Conservation (phyloP, 37 sponge, comb jelly and placozoan genomes). For the Mnemiopsis leidyi region DNA sequence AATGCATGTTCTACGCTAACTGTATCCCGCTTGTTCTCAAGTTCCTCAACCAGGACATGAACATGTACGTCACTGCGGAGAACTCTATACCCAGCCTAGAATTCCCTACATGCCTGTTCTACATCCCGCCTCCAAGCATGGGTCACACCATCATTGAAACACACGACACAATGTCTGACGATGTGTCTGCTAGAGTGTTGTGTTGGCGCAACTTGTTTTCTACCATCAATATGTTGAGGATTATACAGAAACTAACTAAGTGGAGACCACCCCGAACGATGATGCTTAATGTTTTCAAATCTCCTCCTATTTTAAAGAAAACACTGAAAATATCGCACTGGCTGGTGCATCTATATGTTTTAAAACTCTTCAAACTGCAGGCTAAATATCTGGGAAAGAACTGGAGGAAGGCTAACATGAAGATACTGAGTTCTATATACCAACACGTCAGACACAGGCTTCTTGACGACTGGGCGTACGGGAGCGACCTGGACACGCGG, state of each 20-base stretch:
- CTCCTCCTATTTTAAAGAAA: conserved; percentile 92
- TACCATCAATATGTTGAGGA: conserved; percentile 86
- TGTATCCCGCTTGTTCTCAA: conserved; percentile 93
- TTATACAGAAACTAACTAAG: conserved; percentile 92
- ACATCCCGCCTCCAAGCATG: not conserved
- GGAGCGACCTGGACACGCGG: conserved; percentile 71
- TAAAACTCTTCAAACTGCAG: conserved; percentile 93
- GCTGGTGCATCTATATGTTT: conserved; percentile 82
- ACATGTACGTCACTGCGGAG: conserved; percentile 77
- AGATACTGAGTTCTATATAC: conserved; percentile 88
- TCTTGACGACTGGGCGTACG: conserved; percentile 97
- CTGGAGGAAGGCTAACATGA: conserved; percentile 93
- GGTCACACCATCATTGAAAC: not conserved
- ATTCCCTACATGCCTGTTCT: conserved; percentile 78
- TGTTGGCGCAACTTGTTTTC: conserved; percentile 92
- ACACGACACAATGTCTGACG: not conserved
- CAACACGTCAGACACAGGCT: conserved; percentile 88
- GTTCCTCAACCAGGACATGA: conserved; percentile 88
- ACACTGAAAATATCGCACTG: conserved; percentile 87
- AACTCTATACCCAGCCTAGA: conserved; percentile 76
- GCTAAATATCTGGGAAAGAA: conserved; percentile 86
- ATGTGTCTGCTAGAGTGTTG: not conserved
- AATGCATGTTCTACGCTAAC: conserved; percentile 95
- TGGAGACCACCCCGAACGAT: conserved; percentile 92
- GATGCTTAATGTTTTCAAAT: conserved; percentile 93